phyloP scores from a whole-genome alignment of 2,113 vertebrate genomes.

The western clawed frog (Xenopus tropicalis) region UCB_Xtro_10.0 CM004443.2:183057501-183058000 shows the following conservation, averaged over 20 bases:
- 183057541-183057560: slow-evolving; percentile 58
- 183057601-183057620: slow-evolving; percentile 71
- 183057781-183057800: no score
- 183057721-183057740: no score
- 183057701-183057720: no score
- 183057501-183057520: no score
- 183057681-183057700: no score
- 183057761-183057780: no score
- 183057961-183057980: slow-evolving; percentile 48
- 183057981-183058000: slow-evolving; percentile 48
- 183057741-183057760: no score
- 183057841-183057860: slow-evolving; percentile 62
- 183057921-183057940: slow-evolving; percentile 62
- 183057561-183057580: slow-evolving; percentile 83
- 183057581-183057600: slow-evolving; percentile 84
- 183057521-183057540: no score
- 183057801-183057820: not conserved
- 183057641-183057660: slow-evolving; percentile 15
- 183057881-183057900: slow-evolving; percentile 61
- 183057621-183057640: slow-evolving; percentile 77
- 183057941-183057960: slow-evolving; percentile 59
- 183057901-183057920: slow-evolving; percentile 61
- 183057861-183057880: slow-evolving; percentile 57
- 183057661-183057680: no score
- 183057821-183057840: slow-evolving; percentile 61